Base-by-base conservation (phyloP, 2,113 vertebrate species). In the Todiramphus chloris region DNA sequence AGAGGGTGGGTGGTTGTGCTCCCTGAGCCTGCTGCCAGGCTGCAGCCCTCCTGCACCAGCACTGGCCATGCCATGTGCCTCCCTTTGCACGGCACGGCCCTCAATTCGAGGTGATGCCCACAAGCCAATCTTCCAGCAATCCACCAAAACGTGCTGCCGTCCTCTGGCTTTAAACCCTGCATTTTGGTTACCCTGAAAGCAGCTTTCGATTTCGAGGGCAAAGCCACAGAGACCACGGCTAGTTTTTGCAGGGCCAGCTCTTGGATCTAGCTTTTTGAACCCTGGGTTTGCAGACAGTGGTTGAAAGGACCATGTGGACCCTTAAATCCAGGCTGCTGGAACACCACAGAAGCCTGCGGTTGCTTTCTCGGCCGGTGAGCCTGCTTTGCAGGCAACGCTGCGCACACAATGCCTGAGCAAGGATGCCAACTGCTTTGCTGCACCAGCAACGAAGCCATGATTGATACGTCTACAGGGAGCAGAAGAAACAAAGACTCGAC, bases 351-450 rank as follows among this genome's bases (percentile, higher is more conserved):
- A 92, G 70, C 60, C 48, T 10, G 69, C 48, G 64, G 74, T 39
- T 87, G 84, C 24, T 53, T 2, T 60, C 46, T 48, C 13, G 2
- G 59, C 30, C 53, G 82, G 46, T 6, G 18, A 83, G 68, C 58
- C 77, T 97, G 46, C 73, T 95, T 73, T 92, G 81, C 80, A 94
- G 88, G 72, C 87, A 76, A 33, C 2, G 62, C 56, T 75, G 84
- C 58, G 91, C 10, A 0, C 9, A 1, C 16, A 16, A 59, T 66
- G 83, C 87, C 51, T 39, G 35, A 20, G 69, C 77, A 59, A 83
- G 31, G 72, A 53, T 95, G 88, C 76, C 90, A 93, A 35, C 69
- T 60, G 63, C 93, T 75, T 13, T 91, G 81, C 92, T 93, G 89
- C 89, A 92, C 74, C 88, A 89, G 88, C 92, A 67, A 35, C 1